phyloP scores from a whole-genome alignment of 2,888 invertebrate species.

The Ariolimax columbianus region DNA sequence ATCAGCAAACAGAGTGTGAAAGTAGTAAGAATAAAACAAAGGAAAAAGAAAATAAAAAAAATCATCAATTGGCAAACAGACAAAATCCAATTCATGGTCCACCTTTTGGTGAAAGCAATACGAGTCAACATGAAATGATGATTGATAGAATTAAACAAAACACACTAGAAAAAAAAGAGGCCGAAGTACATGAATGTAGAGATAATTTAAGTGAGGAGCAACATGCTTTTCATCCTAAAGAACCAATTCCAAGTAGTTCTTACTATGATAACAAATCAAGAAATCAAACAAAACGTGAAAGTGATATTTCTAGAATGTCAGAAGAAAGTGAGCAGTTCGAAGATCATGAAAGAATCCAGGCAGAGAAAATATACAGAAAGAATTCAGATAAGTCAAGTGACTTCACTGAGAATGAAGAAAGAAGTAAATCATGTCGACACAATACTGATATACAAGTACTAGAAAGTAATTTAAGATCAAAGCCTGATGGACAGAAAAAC shows the following conservation, averaged over 20 bases:
- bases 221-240: background rate
- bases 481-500: background rate
- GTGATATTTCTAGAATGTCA: background rate
- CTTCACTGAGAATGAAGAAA: background rate
- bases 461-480: background rate
- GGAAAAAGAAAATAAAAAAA: background rate
- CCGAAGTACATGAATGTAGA: background rate
- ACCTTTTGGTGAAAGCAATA: background rate
- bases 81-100: background rate
- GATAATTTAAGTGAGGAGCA: background rate
- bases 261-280: background rate
- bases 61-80: background rate
- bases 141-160: background rate
- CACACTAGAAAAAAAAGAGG: background rate
- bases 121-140: background rate
- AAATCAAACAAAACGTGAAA: background rate
- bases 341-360: background rate
- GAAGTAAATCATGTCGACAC: no score
- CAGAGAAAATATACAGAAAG: background rate
- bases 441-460: background rate
- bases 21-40: background rate
- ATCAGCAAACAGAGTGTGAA: background rate
- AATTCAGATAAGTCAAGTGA: background rate
- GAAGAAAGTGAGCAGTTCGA: background rate
- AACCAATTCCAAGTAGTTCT: background rate